phyloP scores from a whole-genome alignment of 2,888 invertebrate species.

The Clanis bilineata region DNA sequence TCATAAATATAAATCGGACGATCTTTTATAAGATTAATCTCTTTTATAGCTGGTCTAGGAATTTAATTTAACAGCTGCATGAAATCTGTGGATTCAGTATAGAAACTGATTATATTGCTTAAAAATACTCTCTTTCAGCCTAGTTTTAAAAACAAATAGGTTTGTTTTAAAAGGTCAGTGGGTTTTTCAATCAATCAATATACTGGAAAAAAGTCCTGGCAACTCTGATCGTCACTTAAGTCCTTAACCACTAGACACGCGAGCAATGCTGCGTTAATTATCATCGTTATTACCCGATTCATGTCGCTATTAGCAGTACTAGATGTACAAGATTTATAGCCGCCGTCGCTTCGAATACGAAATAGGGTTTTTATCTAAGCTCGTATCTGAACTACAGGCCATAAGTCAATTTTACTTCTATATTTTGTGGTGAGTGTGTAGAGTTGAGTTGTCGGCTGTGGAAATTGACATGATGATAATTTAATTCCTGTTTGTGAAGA shows the following conservation, averaged over 20 bases:
- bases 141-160: too few relatives aligned
- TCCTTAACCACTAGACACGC: constrained; percentile 1
- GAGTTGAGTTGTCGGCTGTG: not conserved
- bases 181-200: too few relatives aligned
- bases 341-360: constrained; percentile 1
- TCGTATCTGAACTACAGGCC: not conserved
- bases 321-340: constrained; percentile 4
- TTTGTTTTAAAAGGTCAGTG: too few relatives aligned
- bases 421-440: not conserved
- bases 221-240: not conserved
- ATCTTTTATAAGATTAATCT: too few relatives aligned
- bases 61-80: too few relatives aligned
- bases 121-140: too few relatives aligned
- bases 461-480: not conserved
- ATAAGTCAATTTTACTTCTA: constrained; percentile 7
- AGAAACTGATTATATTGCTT: too few relatives aligned
- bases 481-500: not conserved
- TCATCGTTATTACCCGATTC: constrained; percentile 8
- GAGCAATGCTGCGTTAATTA: constrained; percentile 7
- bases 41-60: too few relatives aligned
- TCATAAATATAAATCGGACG: too few relatives aligned
- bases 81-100: too few relatives aligned
- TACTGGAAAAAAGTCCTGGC: too few relatives aligned
- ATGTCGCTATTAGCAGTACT: constrained; percentile 10
- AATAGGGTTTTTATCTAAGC: constrained; percentile 10